phyloP scores from a whole-genome alignment of 2,888 invertebrate genomes.

The Bimastos eiseni region DNA sequence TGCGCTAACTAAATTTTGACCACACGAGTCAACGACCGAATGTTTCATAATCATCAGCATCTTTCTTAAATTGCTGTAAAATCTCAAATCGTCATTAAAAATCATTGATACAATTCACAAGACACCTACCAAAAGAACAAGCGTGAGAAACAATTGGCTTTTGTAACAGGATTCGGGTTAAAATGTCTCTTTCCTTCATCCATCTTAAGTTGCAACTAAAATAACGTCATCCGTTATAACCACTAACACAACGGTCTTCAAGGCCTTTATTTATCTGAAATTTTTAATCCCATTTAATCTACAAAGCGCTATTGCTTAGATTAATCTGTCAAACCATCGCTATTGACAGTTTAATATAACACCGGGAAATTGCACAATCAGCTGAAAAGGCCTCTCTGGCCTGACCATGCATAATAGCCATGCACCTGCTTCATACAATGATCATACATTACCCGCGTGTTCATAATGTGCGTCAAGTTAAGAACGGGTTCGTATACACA shows the following conservation, averaged over 20 bases:
- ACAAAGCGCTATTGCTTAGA: not conserved
- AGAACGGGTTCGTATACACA: no score
- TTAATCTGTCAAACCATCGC: not conserved
- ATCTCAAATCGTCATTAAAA: not conserved
- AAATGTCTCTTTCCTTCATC: conserved; percentile 49
- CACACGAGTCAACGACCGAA: not conserved
- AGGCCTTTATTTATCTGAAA: not conserved
- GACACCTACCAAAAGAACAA: conserved; percentile 52
- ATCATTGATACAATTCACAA: not conserved
- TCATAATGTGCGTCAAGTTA: no score
- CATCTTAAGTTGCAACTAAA: conserved; percentile 41
- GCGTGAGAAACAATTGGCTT: conserved; percentile 50
- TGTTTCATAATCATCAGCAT: not conserved
- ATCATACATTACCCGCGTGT: not conserved
- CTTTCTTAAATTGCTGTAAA: not conserved
- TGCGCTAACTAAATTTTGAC: not conserved
- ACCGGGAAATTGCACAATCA: not conserved
- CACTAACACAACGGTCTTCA: not conserved
- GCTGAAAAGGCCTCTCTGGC: not conserved
- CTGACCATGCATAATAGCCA: not conserved
- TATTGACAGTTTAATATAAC: not conserved
- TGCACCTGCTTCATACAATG: not conserved
- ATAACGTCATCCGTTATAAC: not conserved
- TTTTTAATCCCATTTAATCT: not conserved
- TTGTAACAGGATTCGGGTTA: conserved; percentile 50